Evolutionary conservation across 1,140 invertebrate species (phyloP), one percentile per base, ranked within the genome.

Genomic region (Papilio machaon): DNA sequence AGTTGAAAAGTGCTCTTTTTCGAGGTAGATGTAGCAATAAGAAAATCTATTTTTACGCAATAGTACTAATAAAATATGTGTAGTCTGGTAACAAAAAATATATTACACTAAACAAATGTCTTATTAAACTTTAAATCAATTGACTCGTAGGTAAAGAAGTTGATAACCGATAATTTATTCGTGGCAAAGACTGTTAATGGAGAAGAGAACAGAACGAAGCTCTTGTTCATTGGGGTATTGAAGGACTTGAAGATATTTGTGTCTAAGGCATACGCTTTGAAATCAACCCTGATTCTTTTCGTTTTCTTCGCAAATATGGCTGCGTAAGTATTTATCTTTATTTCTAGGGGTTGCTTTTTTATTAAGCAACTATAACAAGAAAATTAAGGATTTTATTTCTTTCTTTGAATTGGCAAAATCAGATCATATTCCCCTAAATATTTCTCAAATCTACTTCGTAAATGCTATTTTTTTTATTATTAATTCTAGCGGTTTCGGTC

Each of bases 281-380:
- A 95, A n/a, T 96, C 96, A 1, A 85, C 92, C 7, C 88, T 96
- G 1, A 94, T 95, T 60, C 94, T 95, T 80, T 93, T 94, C 23
- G 95, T 96, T 4, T 96, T 96, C 90, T 96, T 96, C 83, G 92
- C 95, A 2, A 97, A 96, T 84, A 96, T 97, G 96, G 96, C 96
- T 87, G 96, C 96, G 96, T 97, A 89, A 95, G 95, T 95, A 82
- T 82, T 75, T 77, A n/a, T 80, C 17, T 76, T 15, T 13, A 54
- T 35, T 15, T n/a, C 7, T 17, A 19, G 0, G 30, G n/a, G 19
- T 60, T 58, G 81, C 52, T 46, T 78, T 73, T 43, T 15, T 43
- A 43, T 4, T 43, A 43, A 6, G 7, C 38, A 6, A 43, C 38
- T 43, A 43, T 43, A 43, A 43, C 38, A 2, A 43, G 38, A 43